These are phyloP conservation scores for Sinodicranocentrus sp. DNA, from an alignment of 2,888 invertebrate species.

Conservation along the genomic window DNA sequence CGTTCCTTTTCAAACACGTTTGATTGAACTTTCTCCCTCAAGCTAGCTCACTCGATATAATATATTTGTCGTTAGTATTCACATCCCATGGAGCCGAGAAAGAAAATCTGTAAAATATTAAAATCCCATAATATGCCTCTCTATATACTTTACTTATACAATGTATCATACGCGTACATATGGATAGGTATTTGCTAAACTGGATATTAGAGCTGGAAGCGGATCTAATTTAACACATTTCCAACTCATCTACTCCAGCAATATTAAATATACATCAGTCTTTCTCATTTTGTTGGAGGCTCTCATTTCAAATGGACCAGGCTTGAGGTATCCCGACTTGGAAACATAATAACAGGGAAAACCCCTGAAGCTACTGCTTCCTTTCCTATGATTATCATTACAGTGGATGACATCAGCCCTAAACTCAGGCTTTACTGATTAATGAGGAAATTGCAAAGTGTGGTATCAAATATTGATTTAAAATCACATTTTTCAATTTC, in stretches of 20 bases:
- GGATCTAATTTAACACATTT: no score
- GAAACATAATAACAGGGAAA: no score
- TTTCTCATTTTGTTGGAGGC: neutral
- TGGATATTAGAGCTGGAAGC: neutral
- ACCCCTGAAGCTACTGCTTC: no score
- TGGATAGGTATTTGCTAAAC: neutral
- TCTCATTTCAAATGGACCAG: no score
- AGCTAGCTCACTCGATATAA: slow-evolving; percentile 16
- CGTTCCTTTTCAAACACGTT: no score
- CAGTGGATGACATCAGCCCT: no score
- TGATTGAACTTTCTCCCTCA: neutral
- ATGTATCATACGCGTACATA: neutral
- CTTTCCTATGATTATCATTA: no score
- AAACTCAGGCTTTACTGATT: no score
- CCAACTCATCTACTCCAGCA: neutral
- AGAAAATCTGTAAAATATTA: neutral
- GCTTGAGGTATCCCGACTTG: no score
- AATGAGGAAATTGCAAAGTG: no score
- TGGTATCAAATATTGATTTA: no score
- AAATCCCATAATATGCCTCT: neutral
- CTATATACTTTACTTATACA: neutral
- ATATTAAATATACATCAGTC: neutral
- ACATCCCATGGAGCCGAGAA: slow-evolving; percentile 24
- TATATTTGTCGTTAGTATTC: neutral
- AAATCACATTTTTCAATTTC: no score